These are phyloP conservation scores for Adela reaumurella DNA, from an alignment of 2,888 invertebrate species.

Conservation along the genomic window DNA sequence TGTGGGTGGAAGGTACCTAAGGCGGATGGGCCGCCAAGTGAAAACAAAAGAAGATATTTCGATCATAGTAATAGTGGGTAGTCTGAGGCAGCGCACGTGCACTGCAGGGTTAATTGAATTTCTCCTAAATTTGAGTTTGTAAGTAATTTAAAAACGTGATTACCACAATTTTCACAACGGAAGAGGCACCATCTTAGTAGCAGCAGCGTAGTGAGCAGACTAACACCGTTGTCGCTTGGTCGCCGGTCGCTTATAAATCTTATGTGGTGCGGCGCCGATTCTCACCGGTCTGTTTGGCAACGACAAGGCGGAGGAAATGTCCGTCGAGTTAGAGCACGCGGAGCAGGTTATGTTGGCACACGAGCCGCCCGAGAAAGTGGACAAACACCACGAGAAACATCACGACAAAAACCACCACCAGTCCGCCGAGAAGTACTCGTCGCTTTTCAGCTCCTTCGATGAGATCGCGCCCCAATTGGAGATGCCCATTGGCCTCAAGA, in stretches of 20 bases:
- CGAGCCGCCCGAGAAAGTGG: slow-evolving; percentile 35
- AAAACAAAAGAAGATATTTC: no score
- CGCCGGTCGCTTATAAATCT: slow-evolving; percentile 13
- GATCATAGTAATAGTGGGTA: no score
- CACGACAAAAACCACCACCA: slow-evolving; percentile 30
- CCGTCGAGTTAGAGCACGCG: slow-evolving; percentile 49
- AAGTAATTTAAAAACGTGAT: no score
- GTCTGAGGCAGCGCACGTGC: no score
- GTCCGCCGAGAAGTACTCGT: slow-evolving; percentile 36
- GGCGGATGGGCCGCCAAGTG: no score
- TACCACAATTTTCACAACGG: no score
- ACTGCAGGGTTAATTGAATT: no score
- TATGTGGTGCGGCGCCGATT: neutral
- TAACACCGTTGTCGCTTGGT: slow-evolving; percentile 19
- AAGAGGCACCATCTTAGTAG: no score
- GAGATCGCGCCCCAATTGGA: slow-evolving; percentile 39
- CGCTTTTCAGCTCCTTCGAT: slow-evolving; percentile 44
- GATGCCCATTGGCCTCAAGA: slow-evolving; percentile 33
- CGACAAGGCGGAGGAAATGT: slow-evolving; percentile 52
- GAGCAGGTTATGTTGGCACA: slow-evolving; percentile 54
- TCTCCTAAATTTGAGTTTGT: no score
- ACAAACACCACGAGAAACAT: slow-evolving; percentile 30
- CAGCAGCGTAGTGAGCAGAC: neutral
- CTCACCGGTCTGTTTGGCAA: slow-evolving; percentile 33
- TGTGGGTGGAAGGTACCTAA: no score